Base-by-base conservation (phyloP, 2,888 invertebrate species). In the Lasioglossum calceatum region DNA sequence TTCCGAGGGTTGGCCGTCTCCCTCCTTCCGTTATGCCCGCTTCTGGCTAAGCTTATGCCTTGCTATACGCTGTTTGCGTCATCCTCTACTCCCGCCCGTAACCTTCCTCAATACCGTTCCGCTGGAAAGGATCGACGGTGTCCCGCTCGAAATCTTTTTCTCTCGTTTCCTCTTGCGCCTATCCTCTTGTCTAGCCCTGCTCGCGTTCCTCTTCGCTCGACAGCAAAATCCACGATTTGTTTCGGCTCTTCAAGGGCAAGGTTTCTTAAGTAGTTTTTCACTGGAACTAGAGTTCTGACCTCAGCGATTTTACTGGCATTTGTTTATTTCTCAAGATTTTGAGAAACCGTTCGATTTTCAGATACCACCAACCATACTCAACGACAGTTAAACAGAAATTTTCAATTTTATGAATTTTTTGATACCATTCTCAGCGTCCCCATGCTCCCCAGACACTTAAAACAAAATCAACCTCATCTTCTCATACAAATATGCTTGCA, bases 61-160 rank as follows among this genome's bases (percentile, higher is more conserved):
- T 84, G 87, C 84, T 64, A 78, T 39, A 23, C 36, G 88, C 76
- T 78, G 84, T 87, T 91, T 89, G 89, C 90, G 90, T 89, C 90
- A 90, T 89, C 87, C 82, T 77, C 79, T 36, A 74, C 85, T 61
- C 82, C 81, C 64, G 64, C 64, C 85, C 90, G 85, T 91, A 92
- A 93, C 93, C 93, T 93, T 92, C 84, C 93, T 87, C 92, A 93
- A 93, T 85, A 84, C 75, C 79, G 71, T 82, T 77, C 77, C 86
- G 42, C 36, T 77, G 70, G 61, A 64, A 85, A 82, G 85, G 79
- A 85, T 86, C 80, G 10, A 64, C 70, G 36, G 70, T 44, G 67
- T 67, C 72, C 58, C 32, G 42, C 8, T 14, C 12, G 32, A 23
- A 61, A 73, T 36, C 44, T 61, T 47, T 64, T 64, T 47, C 32